Evolutionary conservation across 2,113 vertebrate species (phyloP).

Genomic region (Saccopteryx bilineata): DNA sequence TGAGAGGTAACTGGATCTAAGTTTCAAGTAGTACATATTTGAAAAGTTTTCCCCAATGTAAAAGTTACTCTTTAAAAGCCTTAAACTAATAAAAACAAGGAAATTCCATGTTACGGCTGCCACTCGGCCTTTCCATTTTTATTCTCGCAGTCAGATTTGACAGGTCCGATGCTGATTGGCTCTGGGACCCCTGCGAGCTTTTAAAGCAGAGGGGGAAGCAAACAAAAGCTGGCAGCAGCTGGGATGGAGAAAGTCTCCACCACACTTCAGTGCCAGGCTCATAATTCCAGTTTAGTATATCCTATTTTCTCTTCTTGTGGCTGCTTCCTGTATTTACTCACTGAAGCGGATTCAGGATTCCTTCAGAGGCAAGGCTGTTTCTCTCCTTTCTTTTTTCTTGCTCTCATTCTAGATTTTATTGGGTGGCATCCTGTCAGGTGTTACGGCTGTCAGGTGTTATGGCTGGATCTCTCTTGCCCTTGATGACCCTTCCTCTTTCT

Average conservation of each 20-base stretch:
- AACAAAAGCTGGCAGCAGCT: slow-evolving; percentile 25
- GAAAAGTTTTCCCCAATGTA: slow-evolving; percentile 75
- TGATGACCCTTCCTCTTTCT: neutral
- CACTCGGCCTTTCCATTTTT: slow-evolving; percentile 80
- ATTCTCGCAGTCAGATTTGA: slow-evolving; percentile 80
- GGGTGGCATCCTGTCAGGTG: neutral
- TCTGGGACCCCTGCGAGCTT: slow-evolving; percentile 40
- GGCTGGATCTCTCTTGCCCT: neutral
- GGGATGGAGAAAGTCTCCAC: neutral
- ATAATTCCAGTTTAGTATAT: slow-evolving; percentile 57
- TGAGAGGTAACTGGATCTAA: slow-evolving; percentile 56
- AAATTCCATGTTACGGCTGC: slow-evolving; percentile 80
- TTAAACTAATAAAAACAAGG: slow-evolving; percentile 80
- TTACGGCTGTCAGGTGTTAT: neutral
- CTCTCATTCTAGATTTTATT: neutral
- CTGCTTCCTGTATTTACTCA: slow-evolving; percentile 59
- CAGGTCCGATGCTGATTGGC: slow-evolving; percentile 69
- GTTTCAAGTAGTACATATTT: slow-evolving; percentile 73
- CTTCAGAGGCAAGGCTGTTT: neutral
- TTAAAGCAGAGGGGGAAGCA: neutral
- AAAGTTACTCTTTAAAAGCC: slow-evolving; percentile 79
- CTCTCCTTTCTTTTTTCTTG: neutral
- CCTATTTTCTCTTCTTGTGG: slow-evolving; percentile 63
- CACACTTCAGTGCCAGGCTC: neutral
- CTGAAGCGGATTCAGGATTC: slow-evolving; percentile 44